Evolutionary conservation across 2,113 vertebrate genomes (phyloP), one percentile per base, ranked within the genome.

Genomic region (Lynx canadensis): DNA sequence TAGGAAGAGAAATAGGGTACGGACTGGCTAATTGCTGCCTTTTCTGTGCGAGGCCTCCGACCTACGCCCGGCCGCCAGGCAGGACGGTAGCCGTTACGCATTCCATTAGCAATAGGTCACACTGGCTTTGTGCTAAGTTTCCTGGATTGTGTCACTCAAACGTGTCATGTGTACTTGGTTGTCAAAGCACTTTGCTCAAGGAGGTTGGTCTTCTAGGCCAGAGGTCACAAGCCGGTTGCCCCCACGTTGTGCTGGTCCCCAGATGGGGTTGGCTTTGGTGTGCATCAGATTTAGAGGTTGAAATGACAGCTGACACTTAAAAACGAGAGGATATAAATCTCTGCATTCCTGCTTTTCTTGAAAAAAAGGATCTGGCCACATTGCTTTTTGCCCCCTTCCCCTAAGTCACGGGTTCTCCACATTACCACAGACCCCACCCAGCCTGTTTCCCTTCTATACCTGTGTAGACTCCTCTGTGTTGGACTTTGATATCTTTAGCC

Each of bases 21-120:
- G 71, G 93, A 33, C 45, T 16, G 38, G 45, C 38, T 38, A 25
- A 25, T 5, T 45, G 80, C 6, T 0, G 3, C 36, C 0, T 23
- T n/a, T 33, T n/a, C 18, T 21, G 21, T 18, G 38, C 55, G 38
- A 2, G 18, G 65, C 38, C 80, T 81, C 69, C 50, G 57, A 48
- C 69, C 38, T 16, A 4, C 7, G 69, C 87, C 41, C 2, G 66
- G 86, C 83, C 79, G 27, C 27, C 2, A 13, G 86, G 88, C 45
- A 55, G 63, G 71, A 52, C 1, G 3, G 69, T 45, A 13, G 92
- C 52, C 18, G 91, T 16, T 57, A 33, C 5, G 23, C 96, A 89
- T 98, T 97, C 97, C 97, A 96, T 89, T 81, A 65, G 71, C 88
- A 95, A 13, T 85, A 95, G 92, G 89, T 97, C 97, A 97, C 45